Base-by-base conservation (phyloP, 1,140 invertebrate genomes). In the Samia ricini region DNA sequence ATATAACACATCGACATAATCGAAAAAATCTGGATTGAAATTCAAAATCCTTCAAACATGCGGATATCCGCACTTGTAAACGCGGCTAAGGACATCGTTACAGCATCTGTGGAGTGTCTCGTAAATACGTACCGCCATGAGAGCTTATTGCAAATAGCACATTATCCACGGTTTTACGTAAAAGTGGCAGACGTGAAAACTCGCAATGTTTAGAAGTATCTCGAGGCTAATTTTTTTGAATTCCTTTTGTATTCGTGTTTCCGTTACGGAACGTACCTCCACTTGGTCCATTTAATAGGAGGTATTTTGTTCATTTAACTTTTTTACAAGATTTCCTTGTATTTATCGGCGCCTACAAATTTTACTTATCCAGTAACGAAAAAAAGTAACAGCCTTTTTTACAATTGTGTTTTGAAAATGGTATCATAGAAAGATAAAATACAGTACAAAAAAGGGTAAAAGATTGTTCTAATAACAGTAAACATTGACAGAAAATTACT, bases 181-280 rank as follows among this genome's bases (percentile, higher is more conserved):
- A 63, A 66, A 63, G 49, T 58, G 12, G 49, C n/a, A 48, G 58
- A 61, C 69, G 66, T 63, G 62, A 71, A 54, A 66, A 48, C 59
- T 67, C 56, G 51, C 33, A 56, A 36, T 56, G 26, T 69, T 69
- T 57, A 52, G 48, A 65, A 56, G 50, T 29, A 61, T 56, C 36
- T 63, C 66, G 66, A 57, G 48, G 29, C 54, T 63, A 68, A 66
- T 68, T 63, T 60, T 48, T 57, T 52, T 66, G 29, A 64, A 54
- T 65, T 64, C 52, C 57, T 33, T 66, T 63, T 63, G 58, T 61
- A 6, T 22, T 58, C 42, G 51, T 60, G 42, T 61, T 64, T 61
- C 42, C 57, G 52, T 58, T 4, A 2, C 22, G 60, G 26, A 23
- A 24, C 59, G 50, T 54, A 36, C 20, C 21, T 24, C 18, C 8